These are phyloP conservation scores for Sitobion miscanthi DNA, from an alignment of 1,140 invertebrate species.

Conservation along the genomic window DNA sequence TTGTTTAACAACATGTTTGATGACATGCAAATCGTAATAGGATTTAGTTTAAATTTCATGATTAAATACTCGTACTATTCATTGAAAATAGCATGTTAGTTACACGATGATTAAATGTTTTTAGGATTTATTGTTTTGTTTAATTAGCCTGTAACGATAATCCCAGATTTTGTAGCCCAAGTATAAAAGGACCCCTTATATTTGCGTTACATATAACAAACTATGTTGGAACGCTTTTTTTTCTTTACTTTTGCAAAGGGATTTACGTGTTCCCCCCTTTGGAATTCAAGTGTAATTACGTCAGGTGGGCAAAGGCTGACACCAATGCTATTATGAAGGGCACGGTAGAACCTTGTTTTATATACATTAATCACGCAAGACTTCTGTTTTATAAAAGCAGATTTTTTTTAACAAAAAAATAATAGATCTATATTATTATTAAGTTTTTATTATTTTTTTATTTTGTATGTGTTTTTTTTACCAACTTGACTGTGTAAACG, in stretches of 20 bases:
- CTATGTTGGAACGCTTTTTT: neutral
- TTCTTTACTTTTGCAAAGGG: neutral
- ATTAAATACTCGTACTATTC: neutral
- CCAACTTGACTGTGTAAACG: conserved; percentile 1
- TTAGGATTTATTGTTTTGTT: conserved; percentile 15
- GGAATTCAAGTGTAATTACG: conserved; percentile 53
- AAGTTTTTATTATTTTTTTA: neutral
- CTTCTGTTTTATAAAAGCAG: conserved; percentile 41
- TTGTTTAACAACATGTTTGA: neutral
- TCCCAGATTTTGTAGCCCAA: neutral
- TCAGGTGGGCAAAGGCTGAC: conserved; percentile 54
- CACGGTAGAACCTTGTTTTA: conserved; percentile 46
- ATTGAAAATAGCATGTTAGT: neutral
- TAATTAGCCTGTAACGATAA: conserved; percentile 47
- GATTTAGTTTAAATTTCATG: neutral
- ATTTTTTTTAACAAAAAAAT: conserved; percentile 43
- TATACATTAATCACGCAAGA: conserved; percentile 54
- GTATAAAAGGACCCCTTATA: conserved; percentile 4
- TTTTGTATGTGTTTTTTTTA: conserved; percentile 20
- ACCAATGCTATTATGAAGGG: conserved; percentile 53
- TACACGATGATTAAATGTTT: conserved; percentile 15
- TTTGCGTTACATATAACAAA: neutral
- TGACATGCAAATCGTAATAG: neutral
- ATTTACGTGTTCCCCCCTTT: conserved; percentile 20
- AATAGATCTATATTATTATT: conserved; percentile 20